Evolutionary conservation across 1,140 invertebrate species (phyloP).

Genomic region (Atta texana): DNA sequence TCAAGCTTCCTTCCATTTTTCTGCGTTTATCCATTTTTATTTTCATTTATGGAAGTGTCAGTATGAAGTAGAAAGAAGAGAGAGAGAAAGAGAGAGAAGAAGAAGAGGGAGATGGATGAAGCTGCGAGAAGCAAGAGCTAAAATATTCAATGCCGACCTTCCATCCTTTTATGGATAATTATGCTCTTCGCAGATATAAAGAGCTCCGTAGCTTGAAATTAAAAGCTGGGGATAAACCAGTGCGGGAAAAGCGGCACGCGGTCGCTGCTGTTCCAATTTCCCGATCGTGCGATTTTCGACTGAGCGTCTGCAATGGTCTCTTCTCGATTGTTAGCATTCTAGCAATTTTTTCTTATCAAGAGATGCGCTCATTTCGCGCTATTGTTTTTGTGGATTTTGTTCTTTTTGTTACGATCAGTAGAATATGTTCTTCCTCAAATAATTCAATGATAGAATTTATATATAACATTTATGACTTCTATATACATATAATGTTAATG

Average conservation of each 20-base stretch:
- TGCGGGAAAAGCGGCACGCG: constrained; percentile 35
- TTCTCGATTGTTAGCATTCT: not conserved
- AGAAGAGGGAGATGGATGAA: constrained; percentile 32
- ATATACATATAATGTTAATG: not conserved
- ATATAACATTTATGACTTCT: not conserved
- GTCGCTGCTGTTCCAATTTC: constrained; percentile 10
- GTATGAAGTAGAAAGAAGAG: constrained; percentile 14
- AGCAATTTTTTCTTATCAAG: not conserved
- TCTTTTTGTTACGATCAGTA: not conserved
- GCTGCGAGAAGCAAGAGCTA: constrained; percentile 57
- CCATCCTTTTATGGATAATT: constrained; percentile 78
- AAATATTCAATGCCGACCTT: constrained; percentile 79
- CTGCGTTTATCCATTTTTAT: constrained; percentile 63
- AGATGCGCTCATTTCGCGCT: not conserved
- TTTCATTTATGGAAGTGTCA: constrained; percentile 54
- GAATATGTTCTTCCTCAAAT: not conserved
- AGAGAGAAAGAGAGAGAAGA: not conserved
- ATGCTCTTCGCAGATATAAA: constrained; percentile 76
- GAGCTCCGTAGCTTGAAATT: constrained; percentile 74
- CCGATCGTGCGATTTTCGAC: constrained; percentile 24
- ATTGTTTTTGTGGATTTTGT: not conserved
- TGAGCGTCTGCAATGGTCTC: not conserved
- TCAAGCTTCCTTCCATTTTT: constrained; percentile 14
- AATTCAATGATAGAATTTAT: not conserved
- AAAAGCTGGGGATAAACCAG: constrained; percentile 74